These are phyloP conservation scores for Fragum fragum DNA, from an alignment of 2,888 invertebrate genomes.

Conservation along the genomic window DNA sequence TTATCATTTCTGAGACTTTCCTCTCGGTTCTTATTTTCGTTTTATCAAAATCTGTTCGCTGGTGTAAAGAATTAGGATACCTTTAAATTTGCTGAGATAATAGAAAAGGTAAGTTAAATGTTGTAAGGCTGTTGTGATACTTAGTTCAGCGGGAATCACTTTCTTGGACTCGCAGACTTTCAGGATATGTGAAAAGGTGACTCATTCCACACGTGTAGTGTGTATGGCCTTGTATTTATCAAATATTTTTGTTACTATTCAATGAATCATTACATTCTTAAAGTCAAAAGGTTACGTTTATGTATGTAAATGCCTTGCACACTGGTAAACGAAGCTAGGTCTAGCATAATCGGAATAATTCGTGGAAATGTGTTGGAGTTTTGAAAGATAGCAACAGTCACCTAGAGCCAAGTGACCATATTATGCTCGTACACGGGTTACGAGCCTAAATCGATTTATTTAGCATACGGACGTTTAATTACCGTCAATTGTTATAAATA, in stretches of 20 bases:
- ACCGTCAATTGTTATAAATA: no score
- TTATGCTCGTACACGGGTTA: neutral
- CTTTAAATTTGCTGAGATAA: neutral
- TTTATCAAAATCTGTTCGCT: neutral
- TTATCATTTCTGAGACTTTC: conserved; percentile 30
- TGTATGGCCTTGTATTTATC: no score
- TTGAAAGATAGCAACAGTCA: neutral
- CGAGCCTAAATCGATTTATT: neutral
- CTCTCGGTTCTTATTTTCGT: conserved; percentile 1
- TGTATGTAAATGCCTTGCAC: neutral
- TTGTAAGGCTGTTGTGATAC: conserved; percentile 17
- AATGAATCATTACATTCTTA: neutral
- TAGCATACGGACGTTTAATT: neutral
- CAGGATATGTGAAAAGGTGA: conserved; percentile 13
- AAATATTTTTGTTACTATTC: neutral
- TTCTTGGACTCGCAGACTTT: conserved; percentile 15
- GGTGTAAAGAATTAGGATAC: conserved; percentile 1
- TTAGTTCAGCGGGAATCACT: neutral
- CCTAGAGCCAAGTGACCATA: no score
- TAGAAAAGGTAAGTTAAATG: conserved; percentile 18
- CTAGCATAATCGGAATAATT: neutral
- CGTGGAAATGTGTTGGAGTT: neutral
- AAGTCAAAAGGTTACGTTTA: neutral
- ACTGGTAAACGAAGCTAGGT: neutral
- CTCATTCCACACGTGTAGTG: conserved; percentile 21